Base-by-base conservation (phyloP, 2,113 vertebrate species). In the Notiomystis cincta region DNA sequence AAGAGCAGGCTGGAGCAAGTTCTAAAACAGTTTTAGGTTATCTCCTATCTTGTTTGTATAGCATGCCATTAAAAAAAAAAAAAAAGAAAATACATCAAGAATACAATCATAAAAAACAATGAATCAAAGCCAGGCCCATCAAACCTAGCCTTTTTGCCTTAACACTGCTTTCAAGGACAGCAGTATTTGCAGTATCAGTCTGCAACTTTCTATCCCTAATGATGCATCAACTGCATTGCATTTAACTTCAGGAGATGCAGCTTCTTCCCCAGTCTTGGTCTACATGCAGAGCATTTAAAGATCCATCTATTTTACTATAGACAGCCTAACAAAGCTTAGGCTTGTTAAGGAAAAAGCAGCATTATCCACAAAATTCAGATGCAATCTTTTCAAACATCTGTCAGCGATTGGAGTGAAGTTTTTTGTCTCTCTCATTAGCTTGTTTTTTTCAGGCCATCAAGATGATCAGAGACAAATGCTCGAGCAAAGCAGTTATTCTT, bases 121-220 rank as follows among this genome's bases (percentile, higher is more conserved):
- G 13, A 67, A 38, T 28, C 3, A 45, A 71, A 66, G 5, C 6
- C 40, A 70, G 10, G 0, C 23, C 2, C 8, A 56, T 4, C 15
- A 66, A 82, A 84, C 8, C 6, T 33, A 56, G 6, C 1, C 6
- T 40, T 92, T 76, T 76, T 53, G 33, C 50, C 51, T 23, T 44
- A 31, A 24, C 31, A 53, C 7, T 11, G 7, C 28, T 73, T 90
- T 80, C 45, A 57, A 61, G 48, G 27, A 54, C 20, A 58, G 21
- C 7, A 17, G 30, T 50, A 54, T 47, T 60, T 53, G 71, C 70
- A 90, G 33, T 69, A 69, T 87, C 81, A 78, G 51, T 61, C 86
- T 84, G 31, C 42, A 94, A 78, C 62, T 89, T 96, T 95, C 92
- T 93, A 67, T 89, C 47, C 78, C 82, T 96, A 96, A 97, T 95